phyloP scores from a whole-genome alignment of 2,888 invertebrate genomes.

The Parnassius mnemosyne region DNA sequence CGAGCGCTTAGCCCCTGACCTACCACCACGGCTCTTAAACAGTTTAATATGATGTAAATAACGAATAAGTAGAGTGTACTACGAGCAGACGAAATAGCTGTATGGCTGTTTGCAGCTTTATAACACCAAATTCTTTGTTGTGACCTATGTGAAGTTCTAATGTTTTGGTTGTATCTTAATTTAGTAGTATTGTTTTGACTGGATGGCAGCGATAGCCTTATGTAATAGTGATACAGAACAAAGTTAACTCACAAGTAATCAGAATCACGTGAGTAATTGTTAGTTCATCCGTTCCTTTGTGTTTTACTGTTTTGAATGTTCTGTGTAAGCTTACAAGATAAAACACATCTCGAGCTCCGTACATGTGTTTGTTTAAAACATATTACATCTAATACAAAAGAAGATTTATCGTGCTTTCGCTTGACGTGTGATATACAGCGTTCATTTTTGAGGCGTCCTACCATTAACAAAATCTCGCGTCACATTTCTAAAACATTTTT shows the following conservation, averaged over 20 bases:
- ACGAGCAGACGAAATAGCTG: too few relatives aligned
- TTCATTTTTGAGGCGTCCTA: conserved; percentile 49
- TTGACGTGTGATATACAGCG: conserved; percentile 56
- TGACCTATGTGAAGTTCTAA: too few relatives aligned
- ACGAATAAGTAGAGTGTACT: too few relatives aligned
- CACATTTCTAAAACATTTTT: conserved; percentile 29
- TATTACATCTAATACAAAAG: conserved; percentile 59
- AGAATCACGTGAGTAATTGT: conserved; percentile 1
- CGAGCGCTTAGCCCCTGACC: too few relatives aligned
- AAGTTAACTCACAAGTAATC: conserved; percentile 4
- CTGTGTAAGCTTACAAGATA: conserved; percentile 10
- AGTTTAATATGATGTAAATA: too few relatives aligned
- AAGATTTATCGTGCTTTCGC: conserved; percentile 64
- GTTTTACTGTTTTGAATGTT: conserved; percentile 14
- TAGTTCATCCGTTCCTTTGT: conserved; percentile 10
- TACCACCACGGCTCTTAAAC: too few relatives aligned
- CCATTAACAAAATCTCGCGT: conserved; percentile 49
- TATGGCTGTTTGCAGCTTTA: too few relatives aligned
- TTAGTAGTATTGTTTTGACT: background rate
- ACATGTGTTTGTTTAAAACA: conserved; percentile 43
- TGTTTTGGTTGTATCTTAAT: background rate
- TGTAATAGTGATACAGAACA: background rate
- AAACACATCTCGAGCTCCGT: conserved; percentile 28
- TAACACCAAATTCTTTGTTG: too few relatives aligned
- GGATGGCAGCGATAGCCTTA: background rate